Conservation (phyloP, 1,140 invertebrate species). For the Oscheius sp. region DNA sequence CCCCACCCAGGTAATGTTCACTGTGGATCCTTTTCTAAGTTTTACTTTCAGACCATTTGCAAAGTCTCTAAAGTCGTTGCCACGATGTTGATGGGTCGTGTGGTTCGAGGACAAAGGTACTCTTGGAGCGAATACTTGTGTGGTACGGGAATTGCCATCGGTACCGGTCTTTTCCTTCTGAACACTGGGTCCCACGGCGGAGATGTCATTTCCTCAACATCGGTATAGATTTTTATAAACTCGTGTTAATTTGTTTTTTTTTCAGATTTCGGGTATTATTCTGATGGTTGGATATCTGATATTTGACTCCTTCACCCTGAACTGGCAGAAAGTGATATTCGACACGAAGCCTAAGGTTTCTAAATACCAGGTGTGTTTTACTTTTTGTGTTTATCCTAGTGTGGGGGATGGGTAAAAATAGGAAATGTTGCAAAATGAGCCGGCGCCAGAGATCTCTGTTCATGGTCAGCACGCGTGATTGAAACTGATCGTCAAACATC, state of each 20-base stretch:
- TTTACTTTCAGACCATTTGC: constrained; percentile 73
- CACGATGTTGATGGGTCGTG: constrained; percentile 96
- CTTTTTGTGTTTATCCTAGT: not conserved
- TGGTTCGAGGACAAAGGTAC: constrained; percentile 77
- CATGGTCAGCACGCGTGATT: too few species aligned
- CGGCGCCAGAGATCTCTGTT: too few species aligned
- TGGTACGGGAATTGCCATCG: constrained; percentile 81
- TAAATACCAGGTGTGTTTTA: constrained; percentile 42
- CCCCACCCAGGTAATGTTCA: constrained; percentile 77
- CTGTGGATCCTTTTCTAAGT: constrained; percentile 2
- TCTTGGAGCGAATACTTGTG: constrained; percentile 88
- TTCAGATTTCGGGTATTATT: constrained; percentile 73
- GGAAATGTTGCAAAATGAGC: constrained; percentile 68
- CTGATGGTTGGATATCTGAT: constrained; percentile 84
- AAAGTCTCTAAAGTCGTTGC: constrained; percentile 92
- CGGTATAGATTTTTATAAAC: not conserved
- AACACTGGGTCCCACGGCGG: constrained; percentile 27
- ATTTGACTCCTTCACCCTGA: constrained; percentile 96
- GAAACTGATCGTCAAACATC: too few species aligned
- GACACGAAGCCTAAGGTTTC: constrained; percentile 69
- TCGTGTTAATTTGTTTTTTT: not conserved
- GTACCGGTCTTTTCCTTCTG: constrained; percentile 79
- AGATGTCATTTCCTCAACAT: constrained; percentile 1
- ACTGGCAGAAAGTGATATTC: constrained; percentile 92
- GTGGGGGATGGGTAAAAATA: not conserved